Percentiles rank a stretch among this genome's conserved stretches.
Conservation (phyloP, 92 coral and sea anemone genomes). For the Porites divaricata region DNA sequence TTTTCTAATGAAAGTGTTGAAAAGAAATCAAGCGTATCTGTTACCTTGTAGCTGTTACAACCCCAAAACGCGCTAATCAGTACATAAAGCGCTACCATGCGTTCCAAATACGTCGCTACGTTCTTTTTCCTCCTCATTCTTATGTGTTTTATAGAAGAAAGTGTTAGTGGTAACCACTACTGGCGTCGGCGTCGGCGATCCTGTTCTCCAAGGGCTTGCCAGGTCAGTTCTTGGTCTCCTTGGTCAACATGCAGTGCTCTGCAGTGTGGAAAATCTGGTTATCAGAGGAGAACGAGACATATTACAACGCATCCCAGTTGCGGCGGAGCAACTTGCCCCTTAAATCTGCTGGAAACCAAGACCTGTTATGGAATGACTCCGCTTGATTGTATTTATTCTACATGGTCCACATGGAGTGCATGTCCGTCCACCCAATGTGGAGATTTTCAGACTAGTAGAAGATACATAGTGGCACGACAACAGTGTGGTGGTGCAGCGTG, state of each 20-base stretch:
- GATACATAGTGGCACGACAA: neutral
- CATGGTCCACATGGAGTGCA: constrained; percentile 6
- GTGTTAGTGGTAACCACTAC: no score
- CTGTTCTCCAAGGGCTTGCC: neutral
- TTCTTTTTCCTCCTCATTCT: no score
- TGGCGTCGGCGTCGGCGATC: neutral
- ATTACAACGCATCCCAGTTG: neutral
- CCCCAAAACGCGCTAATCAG: no score
- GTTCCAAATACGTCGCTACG: no score
- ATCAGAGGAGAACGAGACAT: neutral
- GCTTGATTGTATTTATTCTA: neutral
- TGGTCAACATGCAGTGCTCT: neutral
- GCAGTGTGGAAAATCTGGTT: neutral
- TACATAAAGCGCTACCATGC: no score
- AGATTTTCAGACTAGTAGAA: neutral
- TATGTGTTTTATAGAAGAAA: no score
- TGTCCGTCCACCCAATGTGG: neutral
- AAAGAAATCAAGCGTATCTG: no score
- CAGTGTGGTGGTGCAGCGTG: constrained; percentile 9
- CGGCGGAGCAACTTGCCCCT: constrained; percentile 1
- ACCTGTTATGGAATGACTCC: neutral
- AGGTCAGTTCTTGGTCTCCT: neutral
- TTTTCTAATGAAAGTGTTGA: no score
- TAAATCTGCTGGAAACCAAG: neutral
- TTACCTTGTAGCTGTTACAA: no score